Percentiles rank a stretch among this genome's conserved stretches.
Conservation (phyloP, 2,888 invertebrate species). For the Cataglyphis rosenhaueri region DNA sequence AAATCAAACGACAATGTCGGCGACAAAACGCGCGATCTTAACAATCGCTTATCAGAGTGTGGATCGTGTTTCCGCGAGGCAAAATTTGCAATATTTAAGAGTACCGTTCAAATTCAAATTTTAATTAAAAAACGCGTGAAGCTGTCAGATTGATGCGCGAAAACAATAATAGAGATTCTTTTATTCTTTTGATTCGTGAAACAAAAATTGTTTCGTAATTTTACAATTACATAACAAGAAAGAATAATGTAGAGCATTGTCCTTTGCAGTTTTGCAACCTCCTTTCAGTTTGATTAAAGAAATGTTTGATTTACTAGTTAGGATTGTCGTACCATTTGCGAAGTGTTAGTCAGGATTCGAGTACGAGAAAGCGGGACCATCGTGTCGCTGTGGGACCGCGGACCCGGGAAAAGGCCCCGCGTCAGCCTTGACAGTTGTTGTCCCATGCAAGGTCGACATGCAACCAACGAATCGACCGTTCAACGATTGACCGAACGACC, state of each 20-base stretch:
- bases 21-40: background rate
- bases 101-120: background rate
- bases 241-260: background rate
- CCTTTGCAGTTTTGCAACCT: background rate
- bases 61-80: background rate
- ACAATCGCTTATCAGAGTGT: background rate
- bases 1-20: background rate
- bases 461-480: conserved; percentile 46
- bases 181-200: background rate
- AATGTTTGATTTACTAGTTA: background rate
- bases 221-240: background rate
- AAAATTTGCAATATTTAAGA: background rate
- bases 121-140: background rate
- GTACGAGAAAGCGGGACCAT: background rate
- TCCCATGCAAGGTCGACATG: conserved; percentile 74
- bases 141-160: background rate
- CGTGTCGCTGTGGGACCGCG: conserved; percentile 40
- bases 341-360: background rate
- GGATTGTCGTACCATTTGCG: conserved; percentile 29
- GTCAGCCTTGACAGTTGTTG: conserved; percentile 76
- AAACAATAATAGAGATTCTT: background rate
- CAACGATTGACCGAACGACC: conserved; percentile 41
- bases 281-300: background rate
- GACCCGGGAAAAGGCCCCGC: conserved; percentile 71
- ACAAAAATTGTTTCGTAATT: background rate